Evolutionary conservation across 2,113 vertebrate species (phyloP).

Genomic region (Desmodus rotundus): DNA sequence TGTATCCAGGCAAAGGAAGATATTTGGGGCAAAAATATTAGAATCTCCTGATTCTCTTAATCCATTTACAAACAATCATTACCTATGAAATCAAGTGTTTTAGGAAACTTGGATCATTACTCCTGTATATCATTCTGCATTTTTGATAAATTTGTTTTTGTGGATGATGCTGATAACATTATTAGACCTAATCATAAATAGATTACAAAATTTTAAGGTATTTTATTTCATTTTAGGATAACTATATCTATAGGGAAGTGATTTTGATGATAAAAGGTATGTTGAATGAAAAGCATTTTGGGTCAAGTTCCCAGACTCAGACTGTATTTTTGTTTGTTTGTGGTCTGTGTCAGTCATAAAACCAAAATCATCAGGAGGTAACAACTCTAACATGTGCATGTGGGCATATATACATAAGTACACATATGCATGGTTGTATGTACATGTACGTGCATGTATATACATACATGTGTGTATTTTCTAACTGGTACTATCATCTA

Average conservation of each 20-base stretch:
- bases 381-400: not conserved
- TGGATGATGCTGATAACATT: not conserved
- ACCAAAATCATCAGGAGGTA: not conserved
- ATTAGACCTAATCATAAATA: not conserved
- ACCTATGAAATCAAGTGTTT: not conserved
- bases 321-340: not conserved
- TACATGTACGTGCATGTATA: not conserved
- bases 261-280: not conserved
- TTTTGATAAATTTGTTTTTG: not conserved
- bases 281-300: not conserved
- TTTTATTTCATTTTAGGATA: not conserved
- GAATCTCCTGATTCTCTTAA: not conserved
- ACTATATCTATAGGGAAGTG: not conserved
- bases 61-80: not conserved
- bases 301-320: not conserved
- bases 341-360: not conserved
- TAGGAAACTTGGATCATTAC: not conserved
- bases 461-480: not conserved
- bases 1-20: not conserved
- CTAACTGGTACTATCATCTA: not conserved
- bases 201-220: not conserved
- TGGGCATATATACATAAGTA: not conserved
- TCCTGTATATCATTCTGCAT: not conserved
- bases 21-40: conserved; percentile 19
- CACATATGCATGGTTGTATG: not conserved